Evolutionary conservation across 2,888 invertebrate species (phyloP).

Genomic region (Pantelozetes paolii): DNA sequence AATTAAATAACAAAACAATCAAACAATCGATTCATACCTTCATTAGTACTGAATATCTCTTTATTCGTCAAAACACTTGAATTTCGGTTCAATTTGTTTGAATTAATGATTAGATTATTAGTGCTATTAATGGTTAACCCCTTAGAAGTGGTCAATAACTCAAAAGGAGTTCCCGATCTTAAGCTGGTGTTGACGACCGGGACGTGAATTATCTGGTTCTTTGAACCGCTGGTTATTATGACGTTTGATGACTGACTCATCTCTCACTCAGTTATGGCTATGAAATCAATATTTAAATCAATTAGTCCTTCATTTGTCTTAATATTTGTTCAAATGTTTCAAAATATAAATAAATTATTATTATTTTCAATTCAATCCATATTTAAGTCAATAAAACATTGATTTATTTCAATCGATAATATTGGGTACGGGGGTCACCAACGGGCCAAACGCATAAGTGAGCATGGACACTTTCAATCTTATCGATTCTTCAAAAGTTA

Average conservation of each 20-base stretch:
- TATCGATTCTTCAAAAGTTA: no score
- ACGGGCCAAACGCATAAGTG: no score
- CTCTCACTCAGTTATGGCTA: not conserved
- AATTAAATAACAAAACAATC: not conserved
- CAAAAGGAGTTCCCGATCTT: conserved; percentile 9
- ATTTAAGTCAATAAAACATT: no score
- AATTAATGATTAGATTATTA: no score
- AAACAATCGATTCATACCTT: not conserved
- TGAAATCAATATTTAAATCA: not conserved
- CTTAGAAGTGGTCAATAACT: conserved; percentile 8
- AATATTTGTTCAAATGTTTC: no score
- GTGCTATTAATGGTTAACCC: not conserved
- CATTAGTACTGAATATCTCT: not conserved
- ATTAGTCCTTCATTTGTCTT: no score
- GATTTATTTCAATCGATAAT: no score
- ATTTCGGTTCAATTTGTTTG: not conserved
- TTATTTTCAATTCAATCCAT: no score
- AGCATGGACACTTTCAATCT: no score
- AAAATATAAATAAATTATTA: no score
- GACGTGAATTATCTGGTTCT: conserved; percentile 27
- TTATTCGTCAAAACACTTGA: not conserved
- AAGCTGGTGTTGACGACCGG: conserved; percentile 11
- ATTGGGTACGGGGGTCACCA: no score
- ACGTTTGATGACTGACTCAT: conserved; percentile 33
- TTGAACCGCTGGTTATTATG: conserved; percentile 23